Percentiles rank a stretch among this genome's conserved stretches.
These are phyloP conservation scores for Pangasius larnaudii DNA, from an alignment of 2,797 vertebrate species.

Conservation along the genomic window DNA sequence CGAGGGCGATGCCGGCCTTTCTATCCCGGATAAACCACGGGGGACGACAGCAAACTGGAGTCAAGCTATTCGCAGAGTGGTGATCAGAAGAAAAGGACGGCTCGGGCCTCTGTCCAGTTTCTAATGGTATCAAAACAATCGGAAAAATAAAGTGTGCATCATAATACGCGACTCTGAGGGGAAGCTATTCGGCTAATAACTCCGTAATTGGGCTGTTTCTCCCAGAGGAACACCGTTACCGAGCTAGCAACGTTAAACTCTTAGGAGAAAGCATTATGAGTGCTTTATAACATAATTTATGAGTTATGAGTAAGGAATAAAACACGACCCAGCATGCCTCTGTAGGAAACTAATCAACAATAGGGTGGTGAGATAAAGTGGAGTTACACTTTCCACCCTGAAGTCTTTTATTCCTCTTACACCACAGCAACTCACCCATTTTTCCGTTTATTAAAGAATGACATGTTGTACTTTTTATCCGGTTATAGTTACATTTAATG, in stretches of 20 bases:
- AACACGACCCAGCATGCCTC: neutral
- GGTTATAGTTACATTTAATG: neutral
- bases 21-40: slow-evolving; percentile 36
- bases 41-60: slow-evolving; percentile 40
- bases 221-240: neutral
- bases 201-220: neutral
- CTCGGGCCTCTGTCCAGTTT: slow-evolving; percentile 19
- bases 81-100: slow-evolving; percentile 9
- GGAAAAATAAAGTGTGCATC: slow-evolving; percentile 1
- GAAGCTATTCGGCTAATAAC: neutral
- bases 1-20: slow-evolving; percentile 47
- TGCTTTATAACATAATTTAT: neutral
- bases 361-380: neutral
- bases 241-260: neutral
- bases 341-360: neutral
- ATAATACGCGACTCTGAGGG: neutral
- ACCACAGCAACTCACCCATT: neutral
- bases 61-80: slow-evolving; percentile 20
- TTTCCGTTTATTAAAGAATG: neutral
- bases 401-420: neutral
- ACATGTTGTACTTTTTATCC: neutral
- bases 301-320: neutral
- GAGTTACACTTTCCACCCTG: neutral
- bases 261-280: neutral
- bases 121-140: slow-evolving; percentile 36